These are phyloP conservation scores for Zosterops japonicus DNA, from an alignment of 2,113 vertebrate species.

Conservation along the genomic window DNA sequence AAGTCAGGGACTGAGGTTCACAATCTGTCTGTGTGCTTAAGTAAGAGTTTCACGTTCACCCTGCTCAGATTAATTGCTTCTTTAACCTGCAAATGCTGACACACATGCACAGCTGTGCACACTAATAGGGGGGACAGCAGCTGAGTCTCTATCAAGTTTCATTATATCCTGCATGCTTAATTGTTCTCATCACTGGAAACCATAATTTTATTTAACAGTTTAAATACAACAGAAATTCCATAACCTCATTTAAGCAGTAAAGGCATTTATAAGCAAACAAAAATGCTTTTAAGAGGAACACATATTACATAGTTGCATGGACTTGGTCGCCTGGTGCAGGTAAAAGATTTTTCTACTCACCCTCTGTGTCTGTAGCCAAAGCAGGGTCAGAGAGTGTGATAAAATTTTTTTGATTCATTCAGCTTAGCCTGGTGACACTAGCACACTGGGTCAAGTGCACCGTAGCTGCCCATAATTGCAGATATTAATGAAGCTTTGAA, in stretches of 20 bases:
- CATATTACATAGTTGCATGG: neutral
- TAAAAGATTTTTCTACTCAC: neutral
- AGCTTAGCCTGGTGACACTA: conserved; percentile 38
- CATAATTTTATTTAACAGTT: conserved; percentile 50
- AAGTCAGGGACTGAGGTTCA: neutral
- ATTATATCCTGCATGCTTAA: conserved; percentile 45
- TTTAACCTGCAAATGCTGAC: conserved; percentile 63
- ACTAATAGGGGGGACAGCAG: conserved; percentile 53
- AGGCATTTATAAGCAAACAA: conserved; percentile 28
- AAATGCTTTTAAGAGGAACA: neutral
- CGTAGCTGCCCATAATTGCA: conserved; percentile 61
- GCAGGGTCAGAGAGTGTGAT: neutral
- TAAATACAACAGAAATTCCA: conserved; percentile 46
- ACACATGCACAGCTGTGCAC: conserved; percentile 52
- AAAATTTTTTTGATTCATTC: conserved; percentile 38
- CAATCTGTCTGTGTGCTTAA: conserved; percentile 11
- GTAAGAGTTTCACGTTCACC: conserved; percentile 59
- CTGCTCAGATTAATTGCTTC: conserved; percentile 70
- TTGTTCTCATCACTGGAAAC: conserved; percentile 55
- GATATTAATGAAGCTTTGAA: conserved; percentile 66
- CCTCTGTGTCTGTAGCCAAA: neutral
- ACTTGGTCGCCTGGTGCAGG: neutral
- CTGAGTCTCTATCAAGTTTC: conserved; percentile 52
- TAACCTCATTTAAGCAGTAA: conserved; percentile 30
- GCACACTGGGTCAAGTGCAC: conserved; percentile 22